Base-by-base conservation (phyloP, 2,113 vertebrate genomes). In the Pyxicephalus adspersus region DNA sequence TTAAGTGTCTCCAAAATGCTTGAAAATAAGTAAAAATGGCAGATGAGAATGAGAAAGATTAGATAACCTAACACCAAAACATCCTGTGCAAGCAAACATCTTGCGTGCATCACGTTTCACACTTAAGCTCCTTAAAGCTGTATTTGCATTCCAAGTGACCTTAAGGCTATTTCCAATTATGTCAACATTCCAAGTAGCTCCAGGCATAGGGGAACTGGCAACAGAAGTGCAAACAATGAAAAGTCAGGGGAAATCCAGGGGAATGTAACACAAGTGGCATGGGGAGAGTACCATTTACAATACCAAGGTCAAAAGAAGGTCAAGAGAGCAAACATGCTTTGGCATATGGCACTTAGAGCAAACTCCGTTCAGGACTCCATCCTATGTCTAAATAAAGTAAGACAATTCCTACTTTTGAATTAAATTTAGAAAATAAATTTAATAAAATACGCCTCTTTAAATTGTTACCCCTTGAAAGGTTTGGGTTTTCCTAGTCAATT, bases 61-160 rank as follows among this genome's bases (percentile, higher is more conserved):
- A 77, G 64, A 65, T 65, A 77, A 77, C 60, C 75, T 26, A 55
- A 29, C 76, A 66, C 63, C 61, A 76, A 76, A 76, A 76, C 74
- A 76, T 76, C 74, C 74, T 64, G 60, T 64, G 74, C 34, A 51
- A 76, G 38, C 74, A 26, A 75, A 75, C 23, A 76, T 61, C 38
- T 28, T 22, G 28, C 16, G n/a, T 25, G 15, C 26, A 65, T 67
- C 76, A 67, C 52, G 34, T 65, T 78, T 67, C 76, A 58, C 34
- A 22, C 9, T 55, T 67, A 58, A 78, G 64, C 52, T 78, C 29
- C 52, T 45, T 68, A 34, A 67, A 67, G 64, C 64, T 78, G 64
- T 67, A 55, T 67, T 78, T 78, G 64, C 20, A 78, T 67, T 78
- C 54, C 64, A 66, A 29, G 50, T 45, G 22, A 76, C 38, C 60